Evolutionary conservation across 2,797 vertebrate genomes (phyloP).

Genomic region (Halcyon leucocephala): DNA sequence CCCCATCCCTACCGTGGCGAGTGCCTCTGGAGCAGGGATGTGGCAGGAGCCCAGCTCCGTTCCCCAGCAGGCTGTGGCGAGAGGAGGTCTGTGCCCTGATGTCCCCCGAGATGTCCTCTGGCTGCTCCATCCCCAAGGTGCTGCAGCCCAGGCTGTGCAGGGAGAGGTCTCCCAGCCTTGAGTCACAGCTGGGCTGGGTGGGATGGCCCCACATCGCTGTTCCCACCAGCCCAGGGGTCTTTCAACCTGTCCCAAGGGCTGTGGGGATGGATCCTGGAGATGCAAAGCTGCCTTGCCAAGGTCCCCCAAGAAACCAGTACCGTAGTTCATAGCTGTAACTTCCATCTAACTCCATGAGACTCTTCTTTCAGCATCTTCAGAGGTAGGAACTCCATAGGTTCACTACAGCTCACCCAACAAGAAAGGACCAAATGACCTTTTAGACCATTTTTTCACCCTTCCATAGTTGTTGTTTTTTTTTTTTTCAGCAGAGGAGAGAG

Average conservation of each 20-base stretch:
- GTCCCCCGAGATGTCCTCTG: not conserved
- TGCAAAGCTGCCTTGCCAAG: not conserved
- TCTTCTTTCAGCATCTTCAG: not conserved
- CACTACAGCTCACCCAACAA: not conserved
- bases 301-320: not conserved
- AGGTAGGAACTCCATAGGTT: not conserved
- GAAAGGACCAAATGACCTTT: not conserved
- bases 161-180: not conserved
- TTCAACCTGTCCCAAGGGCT: no score
- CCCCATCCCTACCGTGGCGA: accelerated
- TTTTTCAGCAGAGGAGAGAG: not conserved
- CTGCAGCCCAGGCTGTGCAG: not conserved
- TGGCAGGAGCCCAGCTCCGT: not conserved
- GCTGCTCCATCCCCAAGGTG: not conserved
- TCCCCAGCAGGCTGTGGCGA: accelerated
- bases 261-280: not conserved
- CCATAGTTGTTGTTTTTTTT: accelerated
- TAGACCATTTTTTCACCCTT: not conserved
- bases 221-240: not conserved
- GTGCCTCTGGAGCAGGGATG: not conserved
- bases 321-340: not conserved
- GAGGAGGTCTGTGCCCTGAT: not conserved
- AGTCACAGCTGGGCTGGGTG: not conserved
- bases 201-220: accelerated
- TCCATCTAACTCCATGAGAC: not conserved